Percentiles rank a stretch among this genome's conserved stretches.
Evolutionary conservation across 2,888 invertebrate species (phyloP).

Genomic region (Clitarchus hookeri): DNA sequence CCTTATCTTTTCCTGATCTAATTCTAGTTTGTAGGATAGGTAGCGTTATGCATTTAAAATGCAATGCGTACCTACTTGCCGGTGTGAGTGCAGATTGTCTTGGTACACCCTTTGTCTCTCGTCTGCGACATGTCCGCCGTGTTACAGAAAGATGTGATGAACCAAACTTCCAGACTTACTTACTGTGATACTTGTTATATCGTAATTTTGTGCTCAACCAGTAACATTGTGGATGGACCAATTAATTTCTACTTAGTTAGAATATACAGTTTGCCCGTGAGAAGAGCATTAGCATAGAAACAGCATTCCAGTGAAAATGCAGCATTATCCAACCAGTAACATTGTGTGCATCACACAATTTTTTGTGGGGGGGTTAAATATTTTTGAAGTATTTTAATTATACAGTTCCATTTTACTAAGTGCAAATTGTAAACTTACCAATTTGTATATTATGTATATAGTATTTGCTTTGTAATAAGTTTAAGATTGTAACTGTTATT

Average conservation of each 20-base stretch:
- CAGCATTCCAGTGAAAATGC: not conserved
- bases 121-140: not conserved
- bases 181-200: not conserved
- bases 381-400: not conserved
- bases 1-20: too few species aligned
- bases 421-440: not conserved
- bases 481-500: not conserved
- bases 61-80: too few species aligned
- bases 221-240: not conserved
- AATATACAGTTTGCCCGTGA: not conserved
- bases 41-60: too few species aligned
- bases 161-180: not conserved
- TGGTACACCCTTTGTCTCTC: too few species aligned
- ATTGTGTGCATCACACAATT: not conserved
- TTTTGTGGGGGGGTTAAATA: not conserved
- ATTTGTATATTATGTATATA: slow-evolving; percentile 1
- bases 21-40: too few species aligned
- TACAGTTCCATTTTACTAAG: not conserved
- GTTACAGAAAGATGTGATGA: not conserved
- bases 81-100: too few species aligned
- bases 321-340: not conserved
- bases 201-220: not conserved
- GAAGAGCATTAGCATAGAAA: not conserved
- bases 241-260: not conserved
- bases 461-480: slow-evolving; percentile 7